phyloP scores from a whole-genome alignment of 2,113 vertebrate genomes.

The Urocolius indicus region DNA sequence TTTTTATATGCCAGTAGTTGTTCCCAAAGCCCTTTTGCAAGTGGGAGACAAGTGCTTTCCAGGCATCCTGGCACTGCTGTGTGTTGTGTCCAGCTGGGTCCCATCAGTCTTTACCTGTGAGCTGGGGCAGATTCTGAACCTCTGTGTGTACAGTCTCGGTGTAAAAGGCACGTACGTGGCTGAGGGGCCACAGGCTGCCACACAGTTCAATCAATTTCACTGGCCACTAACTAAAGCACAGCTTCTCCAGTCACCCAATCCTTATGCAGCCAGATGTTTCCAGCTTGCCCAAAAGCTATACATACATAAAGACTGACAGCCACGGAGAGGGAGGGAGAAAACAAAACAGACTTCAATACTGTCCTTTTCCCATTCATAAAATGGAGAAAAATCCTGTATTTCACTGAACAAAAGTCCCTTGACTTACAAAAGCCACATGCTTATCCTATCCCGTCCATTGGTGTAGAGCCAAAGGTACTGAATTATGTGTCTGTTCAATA shows the following conservation, averaged over 20 bases:
- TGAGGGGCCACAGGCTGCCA: neutral
- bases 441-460: neutral
- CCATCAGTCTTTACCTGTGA: neutral
- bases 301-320: neutral
- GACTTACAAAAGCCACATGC: neutral
- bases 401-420: neutral
- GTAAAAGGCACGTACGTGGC: fast-evolving
- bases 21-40: neutral
- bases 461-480: neutral
- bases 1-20: neutral
- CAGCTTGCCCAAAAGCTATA: neutral
- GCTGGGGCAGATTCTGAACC: neutral
- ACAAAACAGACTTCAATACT: neutral
- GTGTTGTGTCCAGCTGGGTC: neutral
- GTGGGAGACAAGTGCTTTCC: neutral
- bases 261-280: neutral
- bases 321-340: neutral
- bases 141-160: no score
- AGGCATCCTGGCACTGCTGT: neutral
- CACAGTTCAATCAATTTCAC: neutral
- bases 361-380: neutral
- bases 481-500: neutral
- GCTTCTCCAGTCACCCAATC: neutral
- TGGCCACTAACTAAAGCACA: neutral
- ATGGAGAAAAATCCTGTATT: neutral